A percentile compares a stretch with the other conserved stretches of the same genome.
These are phyloP conservation scores for Euplagia quadripunctaria DNA, from an alignment of 2,888 invertebrate species.

Conservation along the genomic window DNA sequence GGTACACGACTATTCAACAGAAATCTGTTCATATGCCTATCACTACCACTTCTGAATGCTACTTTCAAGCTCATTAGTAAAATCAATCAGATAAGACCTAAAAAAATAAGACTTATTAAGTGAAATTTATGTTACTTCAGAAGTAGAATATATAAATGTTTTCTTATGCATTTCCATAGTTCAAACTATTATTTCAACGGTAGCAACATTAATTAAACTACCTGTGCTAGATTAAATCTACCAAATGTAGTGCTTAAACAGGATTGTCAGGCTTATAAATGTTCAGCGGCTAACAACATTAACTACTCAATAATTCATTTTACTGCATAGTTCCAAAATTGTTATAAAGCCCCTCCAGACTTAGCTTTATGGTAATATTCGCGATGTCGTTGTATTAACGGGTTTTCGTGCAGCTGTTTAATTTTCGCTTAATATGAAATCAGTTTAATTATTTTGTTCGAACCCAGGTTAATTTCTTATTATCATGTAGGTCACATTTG, in stretches of 20 bases:
- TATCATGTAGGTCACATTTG: too few relatives aligned
- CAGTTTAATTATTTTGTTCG: too few relatives aligned
- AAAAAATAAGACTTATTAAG: too few relatives aligned
- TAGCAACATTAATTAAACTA: conserved; percentile 1
- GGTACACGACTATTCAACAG: too few relatives aligned
- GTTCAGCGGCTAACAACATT: conserved; percentile 10
- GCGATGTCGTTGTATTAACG: background rate
- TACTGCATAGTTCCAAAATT: conserved; percentile 27
- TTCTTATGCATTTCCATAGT: too few relatives aligned
- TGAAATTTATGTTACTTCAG: too few relatives aligned
- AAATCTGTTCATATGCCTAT: too few relatives aligned
- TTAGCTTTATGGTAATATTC: conserved; percentile 14
- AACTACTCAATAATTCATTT: conserved; percentile 11
- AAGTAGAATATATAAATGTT: background rate
- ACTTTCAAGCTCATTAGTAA: too few relatives aligned
- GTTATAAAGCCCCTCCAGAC: conserved; percentile 18
- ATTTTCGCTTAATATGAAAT: background rate
- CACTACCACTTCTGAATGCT: too few relatives aligned
- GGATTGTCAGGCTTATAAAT: conserved; percentile 18
- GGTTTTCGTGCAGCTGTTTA: background rate
- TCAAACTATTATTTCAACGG: background rate
- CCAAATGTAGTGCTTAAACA: conserved; percentile 15
- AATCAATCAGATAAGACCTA: too few relatives aligned
- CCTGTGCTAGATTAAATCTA: conserved; percentile 7
- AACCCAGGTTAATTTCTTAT: too few relatives aligned